Evolutionary conservation across 1,140 invertebrate species (phyloP).

Genomic region (Bombus confusus): DNA sequence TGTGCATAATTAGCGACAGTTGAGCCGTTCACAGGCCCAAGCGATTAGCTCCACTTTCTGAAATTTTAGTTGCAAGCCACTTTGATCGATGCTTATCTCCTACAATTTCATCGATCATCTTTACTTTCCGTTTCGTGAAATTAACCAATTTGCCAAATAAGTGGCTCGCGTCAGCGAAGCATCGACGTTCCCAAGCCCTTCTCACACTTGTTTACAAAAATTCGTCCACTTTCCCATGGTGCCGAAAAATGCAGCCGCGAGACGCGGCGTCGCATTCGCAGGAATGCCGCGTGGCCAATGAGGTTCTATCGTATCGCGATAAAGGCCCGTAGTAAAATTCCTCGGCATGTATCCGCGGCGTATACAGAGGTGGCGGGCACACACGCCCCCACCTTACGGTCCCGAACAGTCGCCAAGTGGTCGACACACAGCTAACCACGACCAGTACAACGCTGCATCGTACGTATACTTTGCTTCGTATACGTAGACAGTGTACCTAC

Average conservation of each 20-base stretch:
- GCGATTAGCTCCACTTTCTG: too few species aligned
- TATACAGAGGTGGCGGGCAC: constrained; percentile 30
- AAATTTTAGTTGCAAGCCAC: too few species aligned
- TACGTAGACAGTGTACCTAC: background rate
- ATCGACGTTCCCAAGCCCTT: too few species aligned
- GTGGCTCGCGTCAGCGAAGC: too few species aligned
- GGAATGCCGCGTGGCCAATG: constrained; percentile 25
- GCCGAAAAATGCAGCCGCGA: background rate
- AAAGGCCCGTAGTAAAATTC: constrained; percentile 46
- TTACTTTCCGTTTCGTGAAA: too few species aligned
- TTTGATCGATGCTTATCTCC: too few species aligned
- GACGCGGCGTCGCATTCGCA: background rate
- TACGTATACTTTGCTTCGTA: background rate
- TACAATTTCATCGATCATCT: too few species aligned
- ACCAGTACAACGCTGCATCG: background rate
- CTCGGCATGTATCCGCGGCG: background rate
- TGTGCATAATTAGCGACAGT: too few species aligned
- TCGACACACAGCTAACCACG: constrained; percentile 43
- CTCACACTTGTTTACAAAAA: too few species aligned
- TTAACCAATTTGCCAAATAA: too few species aligned
- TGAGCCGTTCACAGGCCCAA: too few species aligned
- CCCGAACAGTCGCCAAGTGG: constrained; percentile 58
- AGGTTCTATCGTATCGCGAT: constrained; percentile 30
- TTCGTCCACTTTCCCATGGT: background rate
- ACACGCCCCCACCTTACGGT: constrained; percentile 44